Percentiles rank a stretch among this genome's conserved stretches.
These are phyloP conservation scores for Agriopis marginaria DNA, from an alignment of 2,888 invertebrate genomes.

Conservation along the genomic window DNA sequence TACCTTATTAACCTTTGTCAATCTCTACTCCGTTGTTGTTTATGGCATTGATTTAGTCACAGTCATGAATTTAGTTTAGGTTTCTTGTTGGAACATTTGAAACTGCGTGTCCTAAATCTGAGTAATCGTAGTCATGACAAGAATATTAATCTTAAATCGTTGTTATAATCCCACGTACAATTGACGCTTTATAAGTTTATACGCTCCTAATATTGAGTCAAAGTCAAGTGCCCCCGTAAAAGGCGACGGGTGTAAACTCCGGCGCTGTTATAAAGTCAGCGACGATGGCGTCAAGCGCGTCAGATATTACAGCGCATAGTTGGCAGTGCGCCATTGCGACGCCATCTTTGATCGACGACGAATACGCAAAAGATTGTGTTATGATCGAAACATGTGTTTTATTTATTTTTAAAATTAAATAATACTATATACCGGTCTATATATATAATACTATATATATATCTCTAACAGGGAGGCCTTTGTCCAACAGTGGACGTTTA, in stretches of 20 bases:
- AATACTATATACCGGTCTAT: neutral
- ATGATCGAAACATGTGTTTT: constrained; percentile 25
- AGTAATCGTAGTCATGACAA: neutral
- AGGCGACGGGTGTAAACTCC: constrained; percentile 60
- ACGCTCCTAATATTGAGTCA: constrained; percentile 57
- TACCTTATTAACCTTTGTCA: too few relatives aligned
- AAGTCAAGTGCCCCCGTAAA: constrained; percentile 75
- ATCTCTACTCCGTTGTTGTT: too few relatives aligned
- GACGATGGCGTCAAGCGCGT: constrained; percentile 68
- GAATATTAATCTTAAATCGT: constrained; percentile 4
- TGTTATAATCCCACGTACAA: constrained; percentile 40
- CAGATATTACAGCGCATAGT: constrained; percentile 78
- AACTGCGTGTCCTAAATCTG: neutral
- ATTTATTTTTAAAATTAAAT: constrained; percentile 22
- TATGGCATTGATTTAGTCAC: too few relatives aligned
- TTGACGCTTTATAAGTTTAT: constrained; percentile 46
- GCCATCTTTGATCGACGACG: constrained; percentile 57
- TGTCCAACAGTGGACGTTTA: too few relatives aligned
- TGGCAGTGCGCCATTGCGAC: constrained; percentile 75
- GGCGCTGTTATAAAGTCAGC: constrained; percentile 56
- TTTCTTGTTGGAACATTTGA: too few relatives aligned
- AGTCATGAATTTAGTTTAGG: too few relatives aligned
- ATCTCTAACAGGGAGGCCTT: too few relatives aligned
- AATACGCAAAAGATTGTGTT: constrained; percentile 41
- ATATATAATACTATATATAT: too few relatives aligned